A percentile compares a stretch with the other conserved stretches of the same genome.
phyloP scores from a whole-genome alignment of 1,140 invertebrate genomes.

The Wasmannia auropunctata region DNA sequence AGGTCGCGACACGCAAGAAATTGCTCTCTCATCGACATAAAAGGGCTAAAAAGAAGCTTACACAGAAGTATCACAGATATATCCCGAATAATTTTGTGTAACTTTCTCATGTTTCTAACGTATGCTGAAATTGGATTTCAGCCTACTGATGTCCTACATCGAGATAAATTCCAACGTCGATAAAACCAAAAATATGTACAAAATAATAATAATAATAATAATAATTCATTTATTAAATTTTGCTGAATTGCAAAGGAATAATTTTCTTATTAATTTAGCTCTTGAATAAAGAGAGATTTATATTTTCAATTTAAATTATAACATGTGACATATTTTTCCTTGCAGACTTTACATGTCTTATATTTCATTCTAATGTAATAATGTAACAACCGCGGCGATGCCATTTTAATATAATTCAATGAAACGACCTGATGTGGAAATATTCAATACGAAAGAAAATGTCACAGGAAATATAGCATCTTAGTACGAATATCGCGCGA shows the following conservation, averaged over 20 bases:
- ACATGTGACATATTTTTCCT: not conserved
- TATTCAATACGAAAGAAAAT: not conserved
- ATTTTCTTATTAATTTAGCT: not conserved
- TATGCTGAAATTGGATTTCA: not conserved
- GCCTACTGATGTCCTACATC: not conserved
- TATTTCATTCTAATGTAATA: not conserved
- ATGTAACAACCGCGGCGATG: not conserved
- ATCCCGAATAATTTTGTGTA: not conserved
- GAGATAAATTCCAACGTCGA: not conserved
- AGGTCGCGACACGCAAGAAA: conserved; percentile 51
- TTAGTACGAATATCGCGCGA: not conserved
- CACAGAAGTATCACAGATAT: conserved; percentile 13
- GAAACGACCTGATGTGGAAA: not conserved
- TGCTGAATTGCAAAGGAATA: not conserved
- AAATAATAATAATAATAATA: conserved; percentile 1
- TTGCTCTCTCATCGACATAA: conserved; percentile 27
- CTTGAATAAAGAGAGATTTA: not conserved
- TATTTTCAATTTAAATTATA: not conserved
- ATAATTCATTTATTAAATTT: not conserved
- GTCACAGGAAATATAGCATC: not conserved
- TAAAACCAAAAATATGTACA: not conserved
- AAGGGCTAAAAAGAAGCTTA: conserved; percentile 18
- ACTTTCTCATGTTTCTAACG: not conserved
- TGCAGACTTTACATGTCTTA: not conserved
- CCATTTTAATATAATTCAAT: not conserved